Base-by-base conservation (phyloP, 2,888 invertebrate species). In the Drosophila anceps region DNA sequence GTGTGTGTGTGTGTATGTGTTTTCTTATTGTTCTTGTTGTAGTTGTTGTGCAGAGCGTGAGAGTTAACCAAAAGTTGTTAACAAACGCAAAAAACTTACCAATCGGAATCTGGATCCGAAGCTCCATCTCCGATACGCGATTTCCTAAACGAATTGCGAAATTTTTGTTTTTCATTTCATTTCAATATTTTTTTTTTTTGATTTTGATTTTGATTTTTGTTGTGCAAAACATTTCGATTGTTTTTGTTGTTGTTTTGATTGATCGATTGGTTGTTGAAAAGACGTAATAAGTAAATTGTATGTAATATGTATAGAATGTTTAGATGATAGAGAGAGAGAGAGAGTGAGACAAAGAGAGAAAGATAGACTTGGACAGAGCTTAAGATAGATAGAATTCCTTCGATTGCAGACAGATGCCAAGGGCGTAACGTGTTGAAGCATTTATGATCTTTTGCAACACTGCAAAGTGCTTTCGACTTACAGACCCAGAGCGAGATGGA, bases 81-180 rank as follows among this genome's bases (percentile, higher is more conserved):
- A 64, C 67, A 75, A 77, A 67, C 79, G 57, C 65, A 76, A 81
- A 69, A 41, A 78, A 88, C 92, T 92, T 92, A 92, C 92, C 92
- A 92, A 91, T 92, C 92, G 82, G 92, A 92, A 88, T 92, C 92
- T 91, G 91, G 90, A 90, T 92, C 92, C 75, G 91, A 91, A 83
- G 90, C 90, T 87, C 91, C 92, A 87, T 92, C 92, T 87, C 91
- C 91, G 87, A 90, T 91, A 88, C 90, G 86, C 82, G 92, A 90
- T 91, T 92, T 92, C 92, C 92, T 92, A 91, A 85, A 91, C 83
- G 88, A 92, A 85, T 90, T 88, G 68, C 82, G 81, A 84, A 88
- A 86, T 83, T 81, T 71, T 71, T 70, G 18, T 66, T 69, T 54
- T 67, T 69, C 20, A 18, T 50, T 50, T 50, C 18, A 50, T 31